These are phyloP conservation scores for Rhyacichthys aspro DNA, from an alignment of 2,797 vertebrate genomes.

Conservation along the genomic window DNA sequence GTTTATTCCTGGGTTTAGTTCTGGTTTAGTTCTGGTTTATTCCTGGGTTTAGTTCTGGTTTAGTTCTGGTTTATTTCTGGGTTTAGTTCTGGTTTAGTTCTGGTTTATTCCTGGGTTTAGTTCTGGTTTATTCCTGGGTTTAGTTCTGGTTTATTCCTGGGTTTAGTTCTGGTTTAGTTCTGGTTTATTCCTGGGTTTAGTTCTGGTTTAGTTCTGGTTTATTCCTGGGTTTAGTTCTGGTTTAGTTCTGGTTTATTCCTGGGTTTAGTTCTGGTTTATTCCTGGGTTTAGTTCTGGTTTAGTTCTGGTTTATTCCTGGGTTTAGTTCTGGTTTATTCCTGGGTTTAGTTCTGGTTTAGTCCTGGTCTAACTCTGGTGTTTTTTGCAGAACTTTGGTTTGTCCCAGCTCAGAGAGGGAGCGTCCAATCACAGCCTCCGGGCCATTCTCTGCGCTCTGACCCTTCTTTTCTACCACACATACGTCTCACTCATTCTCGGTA, in stretches of 20 bases:
- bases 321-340: neutral
- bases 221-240: too few species aligned
- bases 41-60: too few species aligned
- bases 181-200: too few species aligned
- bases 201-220: too few species aligned
- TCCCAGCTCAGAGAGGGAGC: constrained; percentile 90
- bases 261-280: too few species aligned
- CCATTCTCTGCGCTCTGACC: constrained; percentile 89
- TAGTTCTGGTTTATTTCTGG: too few species aligned
- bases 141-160: neutral
- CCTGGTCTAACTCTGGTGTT: neutral
- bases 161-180: neutral
- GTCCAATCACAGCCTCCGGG: constrained; percentile 84
- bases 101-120: neutral
- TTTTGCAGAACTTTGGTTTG: constrained; percentile 86
- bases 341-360: neutral
- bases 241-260: too few species aligned
- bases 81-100: too few species aligned
- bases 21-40: too few species aligned
- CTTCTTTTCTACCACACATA: constrained; percentile 95
- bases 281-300: neutral
- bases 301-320: neutral
- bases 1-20: neutral
- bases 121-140: neutral
- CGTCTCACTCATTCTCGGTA: constrained; percentile 93